phyloP scores from a whole-genome alignment of 92 coral and sea anemone species.

The Heteractis magnifica region DNA sequence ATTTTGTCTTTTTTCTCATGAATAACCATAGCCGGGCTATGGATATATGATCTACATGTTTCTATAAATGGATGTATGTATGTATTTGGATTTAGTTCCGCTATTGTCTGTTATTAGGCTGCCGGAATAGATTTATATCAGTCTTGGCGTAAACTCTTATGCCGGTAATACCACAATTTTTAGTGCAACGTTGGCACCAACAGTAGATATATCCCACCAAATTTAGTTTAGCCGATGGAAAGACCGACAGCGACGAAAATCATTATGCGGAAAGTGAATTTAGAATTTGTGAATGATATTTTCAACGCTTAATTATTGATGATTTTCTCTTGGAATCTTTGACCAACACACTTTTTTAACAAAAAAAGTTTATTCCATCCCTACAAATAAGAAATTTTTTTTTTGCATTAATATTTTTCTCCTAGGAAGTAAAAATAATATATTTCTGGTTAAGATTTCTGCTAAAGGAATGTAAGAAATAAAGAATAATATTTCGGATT shows the following conservation, averaged over 20 bases:
- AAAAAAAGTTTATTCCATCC: background rate
- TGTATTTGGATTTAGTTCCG: background rate
- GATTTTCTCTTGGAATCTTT: background rate
- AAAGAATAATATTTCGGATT: background rate
- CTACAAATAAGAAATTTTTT: background rate
- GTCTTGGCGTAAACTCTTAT: too few species aligned
- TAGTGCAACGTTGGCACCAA: background rate
- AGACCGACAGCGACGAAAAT: background rate
- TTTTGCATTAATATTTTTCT: background rate
- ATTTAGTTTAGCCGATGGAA: background rate
- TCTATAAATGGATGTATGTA: background rate
- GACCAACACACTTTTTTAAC: background rate
- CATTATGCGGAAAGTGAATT: background rate
- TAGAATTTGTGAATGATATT: slow-evolving; percentile 4
- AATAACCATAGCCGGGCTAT: background rate
- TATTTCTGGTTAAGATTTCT: background rate
- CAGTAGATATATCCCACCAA: background rate
- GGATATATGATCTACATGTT: background rate
- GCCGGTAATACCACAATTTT: too few species aligned
- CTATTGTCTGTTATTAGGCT: too few species aligned
- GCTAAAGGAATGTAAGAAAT: background rate
- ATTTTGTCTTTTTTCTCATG: background rate
- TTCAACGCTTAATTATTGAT: background rate
- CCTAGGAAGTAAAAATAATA: background rate
- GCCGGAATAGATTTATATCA: too few species aligned